Base-by-base conservation (phyloP, 2,888 invertebrate genomes). In the Erebia palarica region DNA sequence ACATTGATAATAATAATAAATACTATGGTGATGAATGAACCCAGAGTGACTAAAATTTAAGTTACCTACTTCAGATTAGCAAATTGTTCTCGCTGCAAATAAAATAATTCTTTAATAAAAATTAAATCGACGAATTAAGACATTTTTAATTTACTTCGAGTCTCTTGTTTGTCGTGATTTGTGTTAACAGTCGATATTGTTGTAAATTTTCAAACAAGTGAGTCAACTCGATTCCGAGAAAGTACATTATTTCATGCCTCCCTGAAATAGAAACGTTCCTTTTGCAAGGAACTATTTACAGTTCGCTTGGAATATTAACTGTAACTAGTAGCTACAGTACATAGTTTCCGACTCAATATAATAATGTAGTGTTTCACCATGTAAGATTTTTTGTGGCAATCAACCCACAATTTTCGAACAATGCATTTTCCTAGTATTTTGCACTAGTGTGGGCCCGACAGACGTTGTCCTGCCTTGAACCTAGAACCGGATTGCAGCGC, bases 221-320 rank as follows among this genome's bases (percentile, higher is more conserved):
- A 63, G 47, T 63, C 61, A 63, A 63, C 61, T 61, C 47, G 10
- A 63, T 63, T 63, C 63, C 21, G 21, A 13, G 47, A 47, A 61
- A 63, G 63, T 63, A 21, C 49, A 63, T 63, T 63, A 63, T 63
- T 63, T 63, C 47, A 49, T 49, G 63, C 47, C 11, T 21, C 21
- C 63, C 49, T 63, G 63, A 63, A 63, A 63, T 63, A 63, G 63
- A 47, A 63, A 63, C 63, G 63, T 49, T 63, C 63, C 63, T 63
- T 63, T 63, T 63, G 63, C 63, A 49, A 63, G 47, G 47, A 63
- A 60, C 60, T 58, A 58, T 27, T 47, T 61, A 47, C 63, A 49
- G 49, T 49, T 47, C 47, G 49, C 63, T 47, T 47, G 47, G 63
- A 49, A 63, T 47, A 21, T 47, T 14, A 47, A 47, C 63, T 36